Conservation (phyloP, 1,140 invertebrate genomes). For the Leptinotarsa texana region DNA sequence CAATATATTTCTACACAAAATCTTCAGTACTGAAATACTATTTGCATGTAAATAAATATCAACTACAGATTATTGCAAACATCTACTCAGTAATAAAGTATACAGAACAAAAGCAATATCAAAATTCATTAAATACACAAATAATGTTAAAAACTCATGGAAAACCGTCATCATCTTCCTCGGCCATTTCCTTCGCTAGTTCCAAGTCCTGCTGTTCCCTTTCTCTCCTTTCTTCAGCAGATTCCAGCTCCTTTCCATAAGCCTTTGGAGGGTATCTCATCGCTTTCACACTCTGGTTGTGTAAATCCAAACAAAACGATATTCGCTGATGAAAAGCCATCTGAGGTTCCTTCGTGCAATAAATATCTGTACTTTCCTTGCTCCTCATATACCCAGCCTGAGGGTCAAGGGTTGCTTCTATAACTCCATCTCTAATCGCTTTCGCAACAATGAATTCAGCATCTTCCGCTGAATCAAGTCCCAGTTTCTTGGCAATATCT, state of each 20-base stretch:
- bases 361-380: slow-evolving; percentile 96
- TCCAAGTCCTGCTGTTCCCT: slow-evolving; percentile 97
- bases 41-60: background rate
- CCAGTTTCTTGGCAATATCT: slow-evolving; percentile 92
- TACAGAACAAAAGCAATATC: slow-evolving; percentile 3
- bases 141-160: slow-evolving; percentile 56
- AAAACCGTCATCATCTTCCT: slow-evolving; percentile 96
- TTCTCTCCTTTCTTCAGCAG: slow-evolving; percentile 94
- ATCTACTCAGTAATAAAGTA: background rate
- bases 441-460: slow-evolving; percentile 99
- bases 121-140: background rate
- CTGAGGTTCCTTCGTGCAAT: slow-evolving; percentile 95
- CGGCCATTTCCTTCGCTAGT: slow-evolving; percentile 97
- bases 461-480: slow-evolving; percentile 93
- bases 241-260: slow-evolving; percentile 97
- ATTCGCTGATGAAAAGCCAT: slow-evolving; percentile 97
- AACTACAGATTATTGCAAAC: background rate
- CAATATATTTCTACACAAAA: no score
- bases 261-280: slow-evolving; percentile 99
- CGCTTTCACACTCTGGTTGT: slow-evolving; percentile 97
- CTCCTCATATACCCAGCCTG: slow-evolving; percentile 96
- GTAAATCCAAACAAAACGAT: slow-evolving; percentile 95
- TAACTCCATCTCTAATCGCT: slow-evolving; percentile 98
- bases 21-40: no score
- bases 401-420: slow-evolving; percentile 95